These are phyloP conservation scores for Siphonodentalium dalli DNA, from an alignment of 2,888 invertebrate species.

Conservation along the genomic window DNA sequence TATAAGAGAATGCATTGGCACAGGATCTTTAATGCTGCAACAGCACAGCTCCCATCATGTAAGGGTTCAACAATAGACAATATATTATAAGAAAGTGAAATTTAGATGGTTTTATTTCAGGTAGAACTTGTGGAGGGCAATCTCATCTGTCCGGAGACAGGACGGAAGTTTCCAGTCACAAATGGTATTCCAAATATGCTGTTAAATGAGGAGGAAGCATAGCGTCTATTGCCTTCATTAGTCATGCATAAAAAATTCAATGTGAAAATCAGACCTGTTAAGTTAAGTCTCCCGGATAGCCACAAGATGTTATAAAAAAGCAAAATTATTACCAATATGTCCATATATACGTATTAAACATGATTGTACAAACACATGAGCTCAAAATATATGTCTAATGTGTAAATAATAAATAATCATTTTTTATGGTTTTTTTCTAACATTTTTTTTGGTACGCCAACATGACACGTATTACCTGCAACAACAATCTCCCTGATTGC, in stretches of 20 bases:
- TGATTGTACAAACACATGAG: too few species aligned
- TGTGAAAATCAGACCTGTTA: constrained; percentile 1
- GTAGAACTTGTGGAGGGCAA: constrained; percentile 92
- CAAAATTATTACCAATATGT: background rate
- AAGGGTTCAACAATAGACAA: too few species aligned
- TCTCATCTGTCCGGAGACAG: constrained; percentile 94
- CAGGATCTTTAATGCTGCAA: too few species aligned
- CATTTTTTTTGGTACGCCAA: too few species aligned
- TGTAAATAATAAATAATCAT: too few species aligned
- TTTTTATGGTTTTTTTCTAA: too few species aligned
- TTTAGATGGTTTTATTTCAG: constrained; percentile 54
- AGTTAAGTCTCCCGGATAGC: background rate
- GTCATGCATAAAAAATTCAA: background rate
- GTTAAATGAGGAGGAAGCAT: constrained; percentile 93
- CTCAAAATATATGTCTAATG: too few species aligned
- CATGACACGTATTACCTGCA: too few species aligned
- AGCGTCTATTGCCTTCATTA: constrained; percentile 4
- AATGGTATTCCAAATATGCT: constrained; percentile 99
- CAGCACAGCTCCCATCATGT: too few species aligned
- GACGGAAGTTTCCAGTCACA: constrained; percentile 90
- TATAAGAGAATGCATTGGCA: too few species aligned
- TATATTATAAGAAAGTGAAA: too few species aligned
- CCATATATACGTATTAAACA: background rate
- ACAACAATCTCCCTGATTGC: too few species aligned
- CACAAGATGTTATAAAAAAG: background rate